These are phyloP conservation scores for Aleiodes leptofemur DNA, from an alignment of 2,888 invertebrate genomes.

Conservation along the genomic window DNA sequence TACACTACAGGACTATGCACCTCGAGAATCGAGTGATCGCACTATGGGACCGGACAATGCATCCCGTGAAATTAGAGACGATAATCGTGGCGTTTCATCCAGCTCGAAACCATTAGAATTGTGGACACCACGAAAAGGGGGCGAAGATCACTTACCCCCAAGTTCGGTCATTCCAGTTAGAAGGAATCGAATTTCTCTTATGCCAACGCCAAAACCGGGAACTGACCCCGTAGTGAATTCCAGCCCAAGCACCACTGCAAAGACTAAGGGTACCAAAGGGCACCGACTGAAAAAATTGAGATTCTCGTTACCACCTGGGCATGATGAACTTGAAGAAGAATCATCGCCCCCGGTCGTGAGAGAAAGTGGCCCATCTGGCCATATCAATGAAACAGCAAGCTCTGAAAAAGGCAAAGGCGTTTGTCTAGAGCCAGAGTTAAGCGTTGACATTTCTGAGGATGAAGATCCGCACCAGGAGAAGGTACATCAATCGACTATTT, in stretches of 20 bases:
- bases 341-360: not conserved
- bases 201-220: constrained; percentile 1
- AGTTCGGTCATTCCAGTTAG: not conserved
- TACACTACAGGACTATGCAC: not conserved
- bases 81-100: not conserved
- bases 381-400: not conserved
- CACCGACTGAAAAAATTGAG: not conserved
- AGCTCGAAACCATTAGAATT: no score
- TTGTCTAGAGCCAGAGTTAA: not conserved
- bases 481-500: not conserved
- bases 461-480: no score
- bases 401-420: not conserved
- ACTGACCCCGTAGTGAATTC: not conserved
- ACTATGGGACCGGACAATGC: not conserved
- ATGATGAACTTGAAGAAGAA: not conserved
- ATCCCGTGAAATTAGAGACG: not conserved
- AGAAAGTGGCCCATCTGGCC: not conserved
- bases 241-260: not conserved
- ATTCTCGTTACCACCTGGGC: not conserved
- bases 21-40: not conserved
- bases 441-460: no score
- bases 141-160: not conserved
- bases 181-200: not conserved
- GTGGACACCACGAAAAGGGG: no score
- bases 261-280: not conserved